phyloP scores from a whole-genome alignment of 2,113 vertebrate genomes.

The Oreochromis aureus region DNA sequence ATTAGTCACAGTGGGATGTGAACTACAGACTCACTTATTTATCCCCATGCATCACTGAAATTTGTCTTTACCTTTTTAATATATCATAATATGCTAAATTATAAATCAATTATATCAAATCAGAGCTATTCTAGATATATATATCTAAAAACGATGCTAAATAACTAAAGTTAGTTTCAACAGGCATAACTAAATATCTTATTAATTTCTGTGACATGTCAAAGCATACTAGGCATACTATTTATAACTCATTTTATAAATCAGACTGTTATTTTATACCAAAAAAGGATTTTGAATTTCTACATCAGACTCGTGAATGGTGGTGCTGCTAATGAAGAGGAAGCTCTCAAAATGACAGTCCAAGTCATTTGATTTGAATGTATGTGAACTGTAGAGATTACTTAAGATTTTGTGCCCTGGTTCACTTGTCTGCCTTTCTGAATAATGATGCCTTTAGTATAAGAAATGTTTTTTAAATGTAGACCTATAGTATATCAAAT shows the following conservation, averaged over 20 bases:
- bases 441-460: background rate
- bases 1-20: background rate
- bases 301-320: background rate
- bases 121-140: background rate
- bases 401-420: background rate
- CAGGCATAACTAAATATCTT: background rate
- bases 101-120: background rate
- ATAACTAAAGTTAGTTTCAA: background rate
- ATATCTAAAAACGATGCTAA: background rate
- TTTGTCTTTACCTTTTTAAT: background rate
- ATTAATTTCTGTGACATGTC: slow-evolving; percentile 13
- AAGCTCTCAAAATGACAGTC: background rate
- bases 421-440: background rate
- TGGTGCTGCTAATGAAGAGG: background rate
- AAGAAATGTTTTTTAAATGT: background rate
- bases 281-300: background rate
- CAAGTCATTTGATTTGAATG: background rate
- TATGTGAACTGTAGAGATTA: background rate
- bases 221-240: background rate
- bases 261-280: background rate
- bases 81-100: background rate
- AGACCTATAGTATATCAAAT: background rate
- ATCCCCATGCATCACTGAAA: background rate
- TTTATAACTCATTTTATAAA: background rate
- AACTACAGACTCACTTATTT: background rate